A percentile compares a stretch with the other conserved stretches of the same genome.
phyloP scores from a whole-genome alignment of 2,113 vertebrate species.

The Melanocharis versteri region DNA sequence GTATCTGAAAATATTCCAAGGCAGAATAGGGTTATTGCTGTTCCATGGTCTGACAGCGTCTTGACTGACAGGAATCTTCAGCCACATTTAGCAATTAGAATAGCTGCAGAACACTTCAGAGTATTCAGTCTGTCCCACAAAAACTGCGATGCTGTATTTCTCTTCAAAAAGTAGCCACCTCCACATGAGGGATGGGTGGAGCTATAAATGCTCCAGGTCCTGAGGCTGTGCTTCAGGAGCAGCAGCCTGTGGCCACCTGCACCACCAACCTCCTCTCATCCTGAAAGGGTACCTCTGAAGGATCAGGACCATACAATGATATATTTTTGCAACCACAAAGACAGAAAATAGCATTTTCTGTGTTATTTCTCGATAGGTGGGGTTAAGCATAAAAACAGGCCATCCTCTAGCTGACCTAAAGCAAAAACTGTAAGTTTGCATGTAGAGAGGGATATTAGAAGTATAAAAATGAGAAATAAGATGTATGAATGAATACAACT shows the following conservation, averaged over 20 bases:
- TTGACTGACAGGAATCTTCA: background rate
- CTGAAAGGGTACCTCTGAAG: background rate
- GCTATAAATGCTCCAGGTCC: background rate
- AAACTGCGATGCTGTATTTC: background rate
- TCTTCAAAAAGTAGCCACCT: background rate
- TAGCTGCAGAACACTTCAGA: background rate
- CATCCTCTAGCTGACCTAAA: background rate
- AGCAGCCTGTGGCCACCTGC: background rate
- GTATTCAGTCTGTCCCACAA: background rate
- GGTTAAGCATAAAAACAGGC: background rate
- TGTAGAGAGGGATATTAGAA: background rate
- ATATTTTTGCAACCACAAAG: background rate
- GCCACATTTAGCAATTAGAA: background rate
- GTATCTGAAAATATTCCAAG: background rate
- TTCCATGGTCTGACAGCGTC: background rate
- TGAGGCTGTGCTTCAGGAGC: background rate
- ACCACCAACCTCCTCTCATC: background rate
- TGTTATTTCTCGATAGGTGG: background rate
- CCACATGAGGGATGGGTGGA: background rate
- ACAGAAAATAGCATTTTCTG: background rate
- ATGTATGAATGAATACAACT: background rate
- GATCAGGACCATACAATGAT: background rate
- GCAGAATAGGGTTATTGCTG: background rate
- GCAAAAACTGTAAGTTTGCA: background rate
- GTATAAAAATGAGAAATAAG: background rate